Evolutionary conservation across 1,140 invertebrate genomes (phyloP).

Genomic region (Drosophila nigromelanica): DNA sequence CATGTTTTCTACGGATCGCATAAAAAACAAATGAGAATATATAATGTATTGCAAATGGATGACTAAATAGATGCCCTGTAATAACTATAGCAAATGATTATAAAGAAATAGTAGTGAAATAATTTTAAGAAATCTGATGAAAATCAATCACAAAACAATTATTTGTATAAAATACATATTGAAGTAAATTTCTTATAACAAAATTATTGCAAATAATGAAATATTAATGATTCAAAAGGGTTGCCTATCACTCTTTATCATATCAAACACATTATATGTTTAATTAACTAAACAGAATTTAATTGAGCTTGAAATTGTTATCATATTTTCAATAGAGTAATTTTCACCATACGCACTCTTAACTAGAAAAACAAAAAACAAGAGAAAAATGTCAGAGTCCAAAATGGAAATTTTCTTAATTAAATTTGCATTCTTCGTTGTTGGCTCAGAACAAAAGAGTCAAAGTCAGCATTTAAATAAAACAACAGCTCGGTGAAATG

Average conservation of each 20-base stretch:
- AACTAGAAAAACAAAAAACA: neutral
- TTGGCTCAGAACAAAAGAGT: constrained; percentile 25
- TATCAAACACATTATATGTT: no score
- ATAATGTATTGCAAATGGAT: neutral
- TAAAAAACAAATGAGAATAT: constrained; percentile 34
- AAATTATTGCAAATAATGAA: no score
- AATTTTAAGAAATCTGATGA: no score
- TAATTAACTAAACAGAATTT: neutral
- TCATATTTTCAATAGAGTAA: constrained; percentile 12
- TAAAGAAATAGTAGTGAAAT: no score
- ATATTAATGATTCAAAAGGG: no score
- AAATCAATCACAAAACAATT: no score
- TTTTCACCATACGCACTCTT: neutral
- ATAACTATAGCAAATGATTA: neutral
- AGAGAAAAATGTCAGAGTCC: neutral
- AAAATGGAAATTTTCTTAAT: constrained; percentile 24
- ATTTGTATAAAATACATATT: no score
- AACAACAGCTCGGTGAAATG: constrained; percentile 10
- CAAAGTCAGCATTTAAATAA: constrained; percentile 23
- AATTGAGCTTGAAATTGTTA: neutral
- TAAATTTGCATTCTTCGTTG: constrained; percentile 31
- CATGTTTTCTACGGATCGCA: constrained; percentile 16
- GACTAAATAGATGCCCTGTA: constrained; percentile 13
- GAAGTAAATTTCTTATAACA: no score
- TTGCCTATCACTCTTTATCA: no score